Evolutionary conservation across 2,797 vertebrate species (phyloP), one percentile per base, ranked within the genome.

Genomic region (Menidia menidia): DNA sequence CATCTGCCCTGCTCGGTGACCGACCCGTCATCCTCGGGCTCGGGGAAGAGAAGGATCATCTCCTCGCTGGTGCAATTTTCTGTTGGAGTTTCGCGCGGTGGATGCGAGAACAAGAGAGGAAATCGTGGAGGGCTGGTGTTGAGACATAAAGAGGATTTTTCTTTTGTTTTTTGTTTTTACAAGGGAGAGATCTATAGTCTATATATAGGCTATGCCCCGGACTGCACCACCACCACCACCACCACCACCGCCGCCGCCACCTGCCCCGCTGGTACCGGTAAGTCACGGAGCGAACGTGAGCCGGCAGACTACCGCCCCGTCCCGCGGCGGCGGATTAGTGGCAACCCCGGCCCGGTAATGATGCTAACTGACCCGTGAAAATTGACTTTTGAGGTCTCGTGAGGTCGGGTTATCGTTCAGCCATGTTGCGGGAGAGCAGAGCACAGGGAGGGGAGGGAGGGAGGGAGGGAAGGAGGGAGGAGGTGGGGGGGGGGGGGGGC

Each of bases 1-100:
- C 88, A 82, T 91, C 87, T 90, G 89, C 90, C 87, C 89, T 87
- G 87, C 80, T 87, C 87, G 81, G 89, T 92, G 87, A 92, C 90
- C 90, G 90, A 92, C 84, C 90, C 88, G 85, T 85, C 88, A 80
- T 88, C 87, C 81, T 81, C 84, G 68, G 87, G 77, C 74, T 81
- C 78, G 53, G 66, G 71, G 75, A 74, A 70, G 74, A 77, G 70
- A 39, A 75, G 77, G 75, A 78, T 48, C 83, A 6, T 48, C 58
- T 75, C 61, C 70, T 39, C 76, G 16, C 60, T 33, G 47, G 12
- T 58, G 32, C 16, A 41, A 13, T 55, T 12, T n/a, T 14, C 25
- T 18, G 1, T 41, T 18, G 13, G 18, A 54, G 64, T 71, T 68
- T 68, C 53, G 1, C 33, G 6, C 73, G 45, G 60, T 30, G 19